Evolutionary conservation across 2,888 invertebrate genomes (phyloP).

Genomic region (Idaea straminata): DNA sequence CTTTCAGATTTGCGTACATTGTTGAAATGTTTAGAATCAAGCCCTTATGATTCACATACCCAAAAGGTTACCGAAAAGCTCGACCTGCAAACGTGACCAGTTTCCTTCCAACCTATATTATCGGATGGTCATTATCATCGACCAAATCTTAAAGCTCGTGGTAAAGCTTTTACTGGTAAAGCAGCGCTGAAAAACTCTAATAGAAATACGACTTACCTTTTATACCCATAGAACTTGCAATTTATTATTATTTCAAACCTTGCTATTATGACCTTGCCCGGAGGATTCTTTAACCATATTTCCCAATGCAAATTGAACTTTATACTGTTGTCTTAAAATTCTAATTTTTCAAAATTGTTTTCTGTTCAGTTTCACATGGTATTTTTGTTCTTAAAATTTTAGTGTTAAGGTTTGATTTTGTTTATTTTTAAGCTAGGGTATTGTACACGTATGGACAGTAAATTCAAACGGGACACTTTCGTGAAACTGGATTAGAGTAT

Average conservation of each 20-base stretch:
- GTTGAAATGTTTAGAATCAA: neutral
- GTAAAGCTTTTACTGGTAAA: neutral
- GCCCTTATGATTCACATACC: neutral
- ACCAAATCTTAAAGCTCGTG: constrained; percentile 1
- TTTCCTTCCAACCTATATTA: neutral
- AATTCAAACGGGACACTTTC: constrained; percentile 40
- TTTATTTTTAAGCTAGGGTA: neutral
- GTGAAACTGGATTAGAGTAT: constrained; percentile 45
- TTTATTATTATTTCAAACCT: constrained; percentile 14
- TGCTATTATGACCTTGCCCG: constrained; percentile 8
- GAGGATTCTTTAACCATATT: constrained; percentile 3
- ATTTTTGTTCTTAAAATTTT: constrained; percentile 1
- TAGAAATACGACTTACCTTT: constrained; percentile 5
- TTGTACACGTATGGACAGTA: constrained; percentile 24
- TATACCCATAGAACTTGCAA: constrained; percentile 5
- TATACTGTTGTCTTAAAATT: constrained; percentile 5
- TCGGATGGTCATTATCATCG: neutral
- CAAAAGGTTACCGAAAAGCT: neutral
- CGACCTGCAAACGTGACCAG: neutral
- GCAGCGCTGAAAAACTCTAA: constrained; percentile 2
- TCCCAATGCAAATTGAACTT: constrained; percentile 10
- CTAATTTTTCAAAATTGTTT: constrained; percentile 5
- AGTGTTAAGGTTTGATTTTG: constrained; percentile 4
- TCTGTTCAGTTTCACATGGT: neutral
- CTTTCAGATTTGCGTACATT: neutral